Percentiles rank a stretch among this genome's conserved stretches.
These are phyloP conservation scores for Uropetala carovei DNA, from an alignment of 2,888 invertebrate genomes.

Conservation along the genomic window DNA sequence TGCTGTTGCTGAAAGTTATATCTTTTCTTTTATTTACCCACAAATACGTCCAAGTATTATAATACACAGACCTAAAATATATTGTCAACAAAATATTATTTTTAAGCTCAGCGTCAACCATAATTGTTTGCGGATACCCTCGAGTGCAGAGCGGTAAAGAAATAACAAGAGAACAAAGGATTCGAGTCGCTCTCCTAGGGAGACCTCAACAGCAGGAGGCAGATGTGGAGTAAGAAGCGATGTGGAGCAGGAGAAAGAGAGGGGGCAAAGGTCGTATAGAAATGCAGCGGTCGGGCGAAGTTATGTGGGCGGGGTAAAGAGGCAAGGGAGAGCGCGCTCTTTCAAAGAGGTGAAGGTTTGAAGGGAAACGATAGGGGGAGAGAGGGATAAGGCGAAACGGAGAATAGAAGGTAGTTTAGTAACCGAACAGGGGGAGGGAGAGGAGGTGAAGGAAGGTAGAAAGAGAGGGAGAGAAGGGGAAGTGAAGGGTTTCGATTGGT, in stretches of 20 bases:
- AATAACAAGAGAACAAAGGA: slow-evolving; percentile 26
- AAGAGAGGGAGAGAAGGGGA: not conserved
- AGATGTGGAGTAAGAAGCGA: not conserved
- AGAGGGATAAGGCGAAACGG: not conserved
- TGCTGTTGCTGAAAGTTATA: too few species aligned
- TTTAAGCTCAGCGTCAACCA: not conserved
- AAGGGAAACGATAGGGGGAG: not conserved
- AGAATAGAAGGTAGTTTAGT: too few species aligned
- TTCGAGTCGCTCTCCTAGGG: not conserved
- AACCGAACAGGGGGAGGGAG: not conserved
- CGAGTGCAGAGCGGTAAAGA: not conserved
- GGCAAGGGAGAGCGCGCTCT: not conserved
- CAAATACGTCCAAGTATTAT: too few species aligned
- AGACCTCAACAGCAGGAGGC: not conserved
- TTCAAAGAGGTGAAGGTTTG: not conserved
- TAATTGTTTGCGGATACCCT: not conserved
- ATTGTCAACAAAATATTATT: too few species aligned
- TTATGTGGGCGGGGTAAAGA: slow-evolving; percentile 1
- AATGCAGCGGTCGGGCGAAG: not conserved
- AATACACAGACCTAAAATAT: too few species aligned
- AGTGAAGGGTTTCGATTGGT: not conserved
- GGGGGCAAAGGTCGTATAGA: not conserved
- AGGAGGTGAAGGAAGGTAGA: not conserved
- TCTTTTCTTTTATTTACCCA: too few species aligned
- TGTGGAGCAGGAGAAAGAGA: not conserved